Base-by-base conservation (phyloP, 2,797 vertebrate genomes). In the Saxicola maurus region DNA sequence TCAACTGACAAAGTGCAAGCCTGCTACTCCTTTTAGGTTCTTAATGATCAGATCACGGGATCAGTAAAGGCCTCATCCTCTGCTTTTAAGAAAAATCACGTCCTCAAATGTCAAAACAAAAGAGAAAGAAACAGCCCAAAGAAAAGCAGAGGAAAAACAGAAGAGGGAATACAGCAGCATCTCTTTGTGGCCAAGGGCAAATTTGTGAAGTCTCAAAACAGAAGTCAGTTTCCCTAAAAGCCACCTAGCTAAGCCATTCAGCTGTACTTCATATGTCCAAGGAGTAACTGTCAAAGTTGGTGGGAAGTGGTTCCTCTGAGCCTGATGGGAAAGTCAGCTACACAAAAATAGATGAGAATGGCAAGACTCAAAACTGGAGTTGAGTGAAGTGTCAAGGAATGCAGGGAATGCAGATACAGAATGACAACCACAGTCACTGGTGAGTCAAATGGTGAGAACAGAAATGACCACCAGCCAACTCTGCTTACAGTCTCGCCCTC, bases 391-490 rank as follows among this genome's bases (percentile, higher is more conserved):
- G 46, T 23, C 53, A 76, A 43, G 45, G 72, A 86, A 93, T 21
- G 73, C 12, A 64, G 52, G 30, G 56, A 95, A 93, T 43, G 68
- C 19, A 86, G 51, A 75, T 28, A 62, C 3, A 69, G 21, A 80
- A 30, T 62, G 74, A 72, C 56, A 82, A n/a, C 38, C 33, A 42
- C 0, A 73, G 86, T 4, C 49, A 38, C n/a, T n/a, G 48, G 9
- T 25, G 56, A 86, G 57, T 13, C 13, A 1, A 80, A 84, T 0
- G 4, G 16, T 7, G 1, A 51, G 3, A 66, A 40, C 27, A 84
- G 60, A 91, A 92, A 55, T 20, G 11, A 62, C 45, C 16, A 48
- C n/a, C 18, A 62, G 33, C 18, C 60, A 72, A 71, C 84, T 10
- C 60, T 65, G 77, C 45, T 62, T 37, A 61, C 14, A 64, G 33